A percentile compares a stretch with the other conserved stretches of the same genome.
These are phyloP conservation scores for Drosophila phalerata DNA, from an alignment of 2,888 invertebrate genomes.

Conservation along the genomic window DNA sequence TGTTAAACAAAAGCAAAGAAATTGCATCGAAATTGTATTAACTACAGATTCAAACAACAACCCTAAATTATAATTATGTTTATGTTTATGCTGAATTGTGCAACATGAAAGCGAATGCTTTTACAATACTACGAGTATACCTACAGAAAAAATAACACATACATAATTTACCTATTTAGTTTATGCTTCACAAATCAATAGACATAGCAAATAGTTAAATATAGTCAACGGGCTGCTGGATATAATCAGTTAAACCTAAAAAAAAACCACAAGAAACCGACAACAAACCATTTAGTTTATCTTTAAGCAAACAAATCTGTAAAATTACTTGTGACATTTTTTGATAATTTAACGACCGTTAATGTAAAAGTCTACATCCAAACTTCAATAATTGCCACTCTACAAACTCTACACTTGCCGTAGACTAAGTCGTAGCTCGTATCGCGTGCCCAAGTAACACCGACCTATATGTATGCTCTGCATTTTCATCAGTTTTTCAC, in stretches of 20 bases:
- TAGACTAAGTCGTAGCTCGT: constrained; percentile 12
- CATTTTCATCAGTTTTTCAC: constrained; percentile 51
- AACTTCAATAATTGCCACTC: constrained; percentile 5
- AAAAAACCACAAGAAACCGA: constrained; percentile 18
- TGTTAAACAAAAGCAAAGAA: constrained; percentile 15
- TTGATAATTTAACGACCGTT: constrained; percentile 5
- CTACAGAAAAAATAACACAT: constrained; percentile 16
- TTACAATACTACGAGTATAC: constrained; percentile 41
- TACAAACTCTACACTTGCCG: constrained; percentile 37
- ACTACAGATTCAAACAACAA: constrained; percentile 10
- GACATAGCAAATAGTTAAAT: constrained; percentile 49
- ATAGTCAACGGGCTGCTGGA: constrained; percentile 39
- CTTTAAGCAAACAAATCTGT: constrained; percentile 25
- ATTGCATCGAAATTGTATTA: constrained; percentile 28
- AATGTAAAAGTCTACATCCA: constrained; percentile 19
- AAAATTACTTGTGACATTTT: constrained; percentile 30
- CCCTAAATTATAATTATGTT: constrained; percentile 23
- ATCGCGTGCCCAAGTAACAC: constrained; percentile 35
- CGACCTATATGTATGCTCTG: constrained; percentile 33
- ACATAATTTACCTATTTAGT: constrained; percentile 18
- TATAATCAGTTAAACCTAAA: constrained; percentile 25
- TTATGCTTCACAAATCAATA: constrained; percentile 46
- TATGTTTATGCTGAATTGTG: constrained; percentile 41
- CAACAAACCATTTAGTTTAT: constrained; percentile 35
- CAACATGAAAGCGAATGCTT: constrained; percentile 35